Conservation (phyloP, 2,888 invertebrate species). For the Spilarctia lutea region DNA sequence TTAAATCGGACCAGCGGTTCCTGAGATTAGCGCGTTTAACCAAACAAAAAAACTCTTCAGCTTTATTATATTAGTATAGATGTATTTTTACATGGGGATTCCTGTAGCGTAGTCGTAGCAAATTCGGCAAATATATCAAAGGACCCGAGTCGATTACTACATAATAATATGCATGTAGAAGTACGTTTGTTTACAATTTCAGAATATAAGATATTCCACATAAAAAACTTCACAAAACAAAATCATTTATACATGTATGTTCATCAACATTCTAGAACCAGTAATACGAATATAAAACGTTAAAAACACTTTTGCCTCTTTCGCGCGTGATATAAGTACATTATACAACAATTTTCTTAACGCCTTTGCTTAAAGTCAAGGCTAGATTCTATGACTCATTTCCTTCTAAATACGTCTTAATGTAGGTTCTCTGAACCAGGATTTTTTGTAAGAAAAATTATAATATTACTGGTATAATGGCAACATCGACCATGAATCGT, state of each 20-base stretch:
- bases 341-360: slow-evolving; percentile 9
- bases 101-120: neutral
- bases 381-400: slow-evolving; percentile 8
- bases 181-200: neutral
- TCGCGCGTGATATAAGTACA: neutral
- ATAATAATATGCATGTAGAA: no score
- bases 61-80: no score
- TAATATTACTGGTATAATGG: slow-evolving; percentile 27
- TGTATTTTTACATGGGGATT: neutral
- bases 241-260: neutral
- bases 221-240: neutral
- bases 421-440: slow-evolving; percentile 11
- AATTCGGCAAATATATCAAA: neutral
- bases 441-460: slow-evolving; percentile 1
- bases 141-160: neutral
- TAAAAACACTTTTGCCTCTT: slow-evolving; percentile 6
- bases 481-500: slow-evolving; percentile 48
- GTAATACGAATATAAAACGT: neutral
- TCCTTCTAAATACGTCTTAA: neutral
- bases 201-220: neutral
- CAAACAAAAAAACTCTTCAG: no score
- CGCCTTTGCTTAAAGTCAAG: slow-evolving; percentile 13
- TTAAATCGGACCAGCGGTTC: no score
- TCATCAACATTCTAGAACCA: neutral
- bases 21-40: no score